Evolutionary conservation across 2,113 vertebrate genomes (phyloP).

Genomic region (Mola mola): DNA sequence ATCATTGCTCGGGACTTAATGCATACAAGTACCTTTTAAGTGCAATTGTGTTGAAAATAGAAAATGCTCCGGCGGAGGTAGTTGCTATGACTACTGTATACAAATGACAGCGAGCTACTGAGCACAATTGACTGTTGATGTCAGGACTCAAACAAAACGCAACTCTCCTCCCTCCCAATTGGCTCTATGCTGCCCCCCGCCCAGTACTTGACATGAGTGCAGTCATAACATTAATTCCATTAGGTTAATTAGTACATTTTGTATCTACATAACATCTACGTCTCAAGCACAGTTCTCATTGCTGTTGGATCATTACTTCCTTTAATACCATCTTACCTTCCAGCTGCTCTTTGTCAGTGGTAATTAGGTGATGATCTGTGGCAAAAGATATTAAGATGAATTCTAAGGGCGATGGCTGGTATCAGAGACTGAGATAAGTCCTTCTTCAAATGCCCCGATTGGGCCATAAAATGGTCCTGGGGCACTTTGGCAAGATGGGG

Average conservation of each 20-base stretch:
- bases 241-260: constrained; percentile 53
- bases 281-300: constrained; percentile 62
- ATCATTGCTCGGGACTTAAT: neutral
- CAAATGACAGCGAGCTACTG: constrained; percentile 1
- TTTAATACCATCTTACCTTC: constrained; percentile 71
- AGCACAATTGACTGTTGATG: neutral
- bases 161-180: constrained; percentile 14
- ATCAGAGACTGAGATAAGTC: constrained; percentile 53
- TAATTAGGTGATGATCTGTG: constrained; percentile 77
- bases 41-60: constrained; percentile 2
- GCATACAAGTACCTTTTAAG: constrained; percentile 3
- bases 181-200: constrained; percentile 6
- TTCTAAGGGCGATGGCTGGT: constrained; percentile 63
- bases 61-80: neutral
- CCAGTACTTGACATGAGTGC: neutral
- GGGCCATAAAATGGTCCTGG: constrained; percentile 45
- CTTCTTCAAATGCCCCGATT: constrained; percentile 48
- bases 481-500: constrained; percentile 39
- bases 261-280: constrained; percentile 57
- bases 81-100: constrained; percentile 19
- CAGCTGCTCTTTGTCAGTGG: constrained; percentile 68
- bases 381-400: constrained; percentile 70
- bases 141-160: neutral
- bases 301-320: constrained; percentile 73
- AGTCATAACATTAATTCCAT: constrained; percentile 44